phyloP scores from a whole-genome alignment of 2,888 invertebrate genomes.

The Cerceris rybyensis region DNA sequence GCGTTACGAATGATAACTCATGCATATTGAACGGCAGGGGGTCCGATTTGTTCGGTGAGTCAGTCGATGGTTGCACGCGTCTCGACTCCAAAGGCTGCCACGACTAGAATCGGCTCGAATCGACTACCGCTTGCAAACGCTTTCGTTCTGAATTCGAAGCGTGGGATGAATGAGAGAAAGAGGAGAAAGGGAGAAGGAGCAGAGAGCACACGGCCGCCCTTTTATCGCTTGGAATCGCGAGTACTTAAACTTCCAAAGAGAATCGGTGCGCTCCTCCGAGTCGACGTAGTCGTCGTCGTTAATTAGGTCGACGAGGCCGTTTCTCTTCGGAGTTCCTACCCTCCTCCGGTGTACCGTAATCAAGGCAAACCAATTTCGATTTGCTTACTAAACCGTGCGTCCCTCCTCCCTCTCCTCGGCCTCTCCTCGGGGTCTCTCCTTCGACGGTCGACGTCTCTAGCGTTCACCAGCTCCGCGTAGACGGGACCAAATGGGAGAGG shows the following conservation, averaged over 20 bases:
- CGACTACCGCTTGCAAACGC: too few relatives aligned
- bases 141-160: background rate
- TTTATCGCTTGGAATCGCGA: slow-evolving; percentile 44
- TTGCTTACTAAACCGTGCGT: slow-evolving; percentile 16
- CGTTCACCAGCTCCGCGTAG: too few relatives aligned
- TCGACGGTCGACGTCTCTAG: too few relatives aligned
- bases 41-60: slow-evolving; percentile 64
- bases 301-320: slow-evolving; percentile 59
- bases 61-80: slow-evolving; percentile 53
- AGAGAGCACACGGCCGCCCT: slow-evolving; percentile 29
- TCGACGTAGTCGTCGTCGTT: slow-evolving; percentile 46
- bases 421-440: too few relatives aligned
- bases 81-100: slow-evolving; percentile 2
- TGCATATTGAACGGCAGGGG: slow-evolving; percentile 74
- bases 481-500: too few relatives aligned
- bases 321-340: slow-evolving; percentile 9
- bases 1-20: slow-evolving; percentile 73
- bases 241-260: slow-evolving; percentile 46
- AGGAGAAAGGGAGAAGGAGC: slow-evolving; percentile 34
- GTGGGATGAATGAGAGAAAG: background rate
- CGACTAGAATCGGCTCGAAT: too few relatives aligned
- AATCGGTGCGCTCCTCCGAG: slow-evolving; percentile 47
- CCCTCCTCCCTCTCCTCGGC: background rate
- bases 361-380: slow-evolving; percentile 54
- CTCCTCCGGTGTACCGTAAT: slow-evolving; percentile 24